Percentiles rank a stretch among this genome's conserved stretches.
These are phyloP conservation scores for Galleria mellonella DNA, from an alignment of 1,140 invertebrate species.

Conservation along the genomic window DNA sequence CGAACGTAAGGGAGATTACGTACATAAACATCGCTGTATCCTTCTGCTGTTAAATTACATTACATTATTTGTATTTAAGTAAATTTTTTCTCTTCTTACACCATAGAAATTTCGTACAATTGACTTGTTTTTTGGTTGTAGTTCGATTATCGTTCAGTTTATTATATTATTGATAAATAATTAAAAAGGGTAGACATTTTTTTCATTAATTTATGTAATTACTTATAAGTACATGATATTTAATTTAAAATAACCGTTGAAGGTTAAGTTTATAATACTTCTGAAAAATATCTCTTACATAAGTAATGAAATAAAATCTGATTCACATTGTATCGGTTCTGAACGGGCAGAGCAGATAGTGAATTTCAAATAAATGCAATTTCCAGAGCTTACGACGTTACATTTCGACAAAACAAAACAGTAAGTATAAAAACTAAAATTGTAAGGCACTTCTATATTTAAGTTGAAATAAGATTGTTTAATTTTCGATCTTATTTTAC, in stretches of 20 bases:
- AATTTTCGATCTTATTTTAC: slow-evolving; percentile 32
- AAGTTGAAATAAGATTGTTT: slow-evolving; percentile 55
- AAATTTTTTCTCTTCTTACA: slow-evolving; percentile 17
- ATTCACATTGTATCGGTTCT: slow-evolving; percentile 29
- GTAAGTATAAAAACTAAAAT: slow-evolving; percentile 63
- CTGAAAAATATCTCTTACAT: slow-evolving; percentile 8
- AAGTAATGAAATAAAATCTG: slow-evolving; percentile 17
- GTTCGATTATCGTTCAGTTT: not conserved
- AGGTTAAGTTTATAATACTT: not conserved
- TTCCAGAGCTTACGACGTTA: slow-evolving; percentile 45
- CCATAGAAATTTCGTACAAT: slow-evolving; percentile 37
- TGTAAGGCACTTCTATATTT: slow-evolving; percentile 72
- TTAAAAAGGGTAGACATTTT: not conserved
- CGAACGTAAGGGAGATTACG: slow-evolving; percentile 5
- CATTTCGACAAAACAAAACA: slow-evolving; percentile 16
- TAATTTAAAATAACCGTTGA: not conserved
- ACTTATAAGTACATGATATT: not conserved
- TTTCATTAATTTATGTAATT: not conserved
- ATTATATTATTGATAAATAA: slow-evolving; percentile 6
- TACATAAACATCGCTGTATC: slow-evolving; percentile 16
- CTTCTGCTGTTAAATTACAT: slow-evolving; percentile 10
- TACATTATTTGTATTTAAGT: slow-evolving; percentile 18
- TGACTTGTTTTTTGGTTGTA: slow-evolving; percentile 50
- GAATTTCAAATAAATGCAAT: slow-evolving; percentile 62
- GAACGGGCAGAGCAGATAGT: slow-evolving; percentile 30